phyloP scores from a whole-genome alignment of 2,113 vertebrate species.

The Tautogolabrus adspersus region DNA sequence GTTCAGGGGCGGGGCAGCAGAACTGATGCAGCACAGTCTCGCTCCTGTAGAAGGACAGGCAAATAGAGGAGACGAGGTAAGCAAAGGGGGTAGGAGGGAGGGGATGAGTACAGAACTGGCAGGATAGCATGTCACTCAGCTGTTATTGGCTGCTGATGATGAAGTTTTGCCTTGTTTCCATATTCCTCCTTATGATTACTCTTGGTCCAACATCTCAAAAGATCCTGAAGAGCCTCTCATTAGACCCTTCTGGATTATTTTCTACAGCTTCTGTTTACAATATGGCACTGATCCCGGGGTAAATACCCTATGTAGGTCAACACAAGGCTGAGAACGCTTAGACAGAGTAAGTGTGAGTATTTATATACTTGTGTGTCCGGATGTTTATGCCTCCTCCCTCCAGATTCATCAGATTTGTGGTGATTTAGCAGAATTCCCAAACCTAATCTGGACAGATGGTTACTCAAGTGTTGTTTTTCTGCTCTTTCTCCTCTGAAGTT shows the following conservation, averaged over 20 bases:
- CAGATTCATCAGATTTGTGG: conserved; percentile 46
- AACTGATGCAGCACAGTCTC: conserved; percentile 98
- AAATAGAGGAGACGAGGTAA: conserved; percentile 24
- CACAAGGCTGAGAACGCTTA: conserved; percentile 60
- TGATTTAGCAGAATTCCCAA: conserved; percentile 62
- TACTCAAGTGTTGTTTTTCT: conserved; percentile 34
- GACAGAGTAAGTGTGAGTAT: conserved; percentile 29
- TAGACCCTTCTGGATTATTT: conserved; percentile 63
- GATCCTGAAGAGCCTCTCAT: conserved; percentile 47
- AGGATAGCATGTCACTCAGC: conserved; percentile 32
- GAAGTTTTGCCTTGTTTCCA: conserved; percentile 34
- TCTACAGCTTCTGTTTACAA: conserved; percentile 47
- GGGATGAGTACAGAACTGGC: conserved; percentile 1
- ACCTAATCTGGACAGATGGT: conserved; percentile 61
- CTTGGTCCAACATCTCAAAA: conserved; percentile 39
- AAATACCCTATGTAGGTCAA: conserved; percentile 75
- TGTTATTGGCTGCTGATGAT: conserved; percentile 12
- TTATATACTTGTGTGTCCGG: conserved; percentile 44
- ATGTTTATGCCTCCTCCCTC: conserved; percentile 18
- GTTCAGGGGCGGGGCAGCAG: conserved; percentile 95
- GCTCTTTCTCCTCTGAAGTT: conserved; percentile 49
- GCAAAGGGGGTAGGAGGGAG: conserved; percentile 8
- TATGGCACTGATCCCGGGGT: conserved; percentile 57
- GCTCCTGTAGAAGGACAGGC: conserved; percentile 84
- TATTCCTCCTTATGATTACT: conserved; percentile 32